phyloP scores from a whole-genome alignment of 2,797 vertebrate genomes.

The Scolopax rusticola region DNA sequence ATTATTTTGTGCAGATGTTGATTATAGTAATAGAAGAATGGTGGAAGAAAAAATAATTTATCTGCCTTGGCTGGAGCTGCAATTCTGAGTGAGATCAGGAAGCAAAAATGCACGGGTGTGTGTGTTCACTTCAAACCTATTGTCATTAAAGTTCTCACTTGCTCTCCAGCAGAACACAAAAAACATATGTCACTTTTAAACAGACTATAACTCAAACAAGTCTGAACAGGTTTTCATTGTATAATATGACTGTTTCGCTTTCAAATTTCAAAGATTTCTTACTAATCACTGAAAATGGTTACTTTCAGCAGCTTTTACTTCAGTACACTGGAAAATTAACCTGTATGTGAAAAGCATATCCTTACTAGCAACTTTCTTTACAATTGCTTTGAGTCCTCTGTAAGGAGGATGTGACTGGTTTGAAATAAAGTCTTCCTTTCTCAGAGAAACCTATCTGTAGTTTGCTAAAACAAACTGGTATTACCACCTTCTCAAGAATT shows the following conservation, averaged over 20 bases:
- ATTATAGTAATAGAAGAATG: not conserved
- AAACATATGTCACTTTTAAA: not conserved
- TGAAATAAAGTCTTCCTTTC: not conserved
- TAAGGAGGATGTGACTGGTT: not conserved
- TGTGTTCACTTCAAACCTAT: not conserved
- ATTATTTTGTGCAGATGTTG: not conserved
- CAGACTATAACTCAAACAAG: not conserved
- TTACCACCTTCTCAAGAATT: not conserved
- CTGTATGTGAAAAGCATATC: not conserved
- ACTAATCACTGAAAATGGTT: not conserved
- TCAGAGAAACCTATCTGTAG: not conserved
- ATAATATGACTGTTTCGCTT: not conserved
- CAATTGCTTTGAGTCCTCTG: not conserved
- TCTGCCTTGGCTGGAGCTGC: not conserved
- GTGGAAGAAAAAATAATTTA: not conserved
- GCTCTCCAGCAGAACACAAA: not conserved
- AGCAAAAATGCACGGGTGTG: not conserved
- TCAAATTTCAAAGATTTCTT: not conserved
- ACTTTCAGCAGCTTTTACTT: not conserved
- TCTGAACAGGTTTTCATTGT: not conserved
- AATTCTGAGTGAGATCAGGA: not conserved
- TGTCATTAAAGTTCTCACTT: not conserved
- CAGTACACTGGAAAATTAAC: not conserved
- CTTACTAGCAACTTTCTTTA: not conserved
- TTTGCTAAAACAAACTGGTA: not conserved